Conservation (phyloP, 2,888 invertebrate genomes). For the Yponomeuta cagnagella region DNA sequence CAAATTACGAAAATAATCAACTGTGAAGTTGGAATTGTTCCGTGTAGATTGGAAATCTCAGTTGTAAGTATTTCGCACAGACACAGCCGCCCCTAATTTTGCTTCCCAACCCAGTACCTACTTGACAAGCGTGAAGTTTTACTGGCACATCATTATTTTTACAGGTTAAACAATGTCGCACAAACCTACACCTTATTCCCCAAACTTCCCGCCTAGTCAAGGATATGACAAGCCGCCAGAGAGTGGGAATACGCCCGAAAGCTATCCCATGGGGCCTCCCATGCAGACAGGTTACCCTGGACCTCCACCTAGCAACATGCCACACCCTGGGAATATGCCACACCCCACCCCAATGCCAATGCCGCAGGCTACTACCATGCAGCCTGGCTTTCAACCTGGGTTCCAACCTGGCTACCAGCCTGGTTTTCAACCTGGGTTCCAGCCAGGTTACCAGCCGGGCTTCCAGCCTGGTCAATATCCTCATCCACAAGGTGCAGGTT, state of each 20-base stretch:
- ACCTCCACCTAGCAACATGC: slow-evolving; percentile 31
- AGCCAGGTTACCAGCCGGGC: slow-evolving; percentile 26
- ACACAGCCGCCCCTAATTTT: too few species aligned
- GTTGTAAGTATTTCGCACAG: background rate
- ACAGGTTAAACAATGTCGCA: slow-evolving; percentile 47
- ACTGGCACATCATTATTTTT: background rate
- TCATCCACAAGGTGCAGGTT: slow-evolving; percentile 29
- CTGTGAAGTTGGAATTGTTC: background rate
- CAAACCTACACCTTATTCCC: slow-evolving; percentile 57
- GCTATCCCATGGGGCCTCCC: slow-evolving; percentile 1
- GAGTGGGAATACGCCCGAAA: slow-evolving; percentile 31
- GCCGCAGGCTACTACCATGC: slow-evolving; percentile 53
- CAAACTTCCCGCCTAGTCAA: slow-evolving; percentile 61
- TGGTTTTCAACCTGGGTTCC: slow-evolving; percentile 43
- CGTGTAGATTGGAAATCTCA: background rate
- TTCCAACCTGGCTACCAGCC: slow-evolving; percentile 52
- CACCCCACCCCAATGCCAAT: slow-evolving; percentile 33
- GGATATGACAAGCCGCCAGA: slow-evolving; percentile 61
- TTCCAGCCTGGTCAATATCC: slow-evolving; percentile 29
- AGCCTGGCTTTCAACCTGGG: slow-evolving; percentile 55
- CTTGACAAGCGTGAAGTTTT: too few species aligned
- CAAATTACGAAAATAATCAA: background rate
- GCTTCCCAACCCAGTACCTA: too few species aligned
- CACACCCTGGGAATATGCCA: slow-evolving; percentile 32
- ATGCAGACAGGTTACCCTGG: slow-evolving; percentile 24